Percentiles rank a stretch among this genome's conserved stretches.
phyloP scores from a whole-genome alignment of 2,113 vertebrate genomes.

The Tetrax tetrax region DNA sequence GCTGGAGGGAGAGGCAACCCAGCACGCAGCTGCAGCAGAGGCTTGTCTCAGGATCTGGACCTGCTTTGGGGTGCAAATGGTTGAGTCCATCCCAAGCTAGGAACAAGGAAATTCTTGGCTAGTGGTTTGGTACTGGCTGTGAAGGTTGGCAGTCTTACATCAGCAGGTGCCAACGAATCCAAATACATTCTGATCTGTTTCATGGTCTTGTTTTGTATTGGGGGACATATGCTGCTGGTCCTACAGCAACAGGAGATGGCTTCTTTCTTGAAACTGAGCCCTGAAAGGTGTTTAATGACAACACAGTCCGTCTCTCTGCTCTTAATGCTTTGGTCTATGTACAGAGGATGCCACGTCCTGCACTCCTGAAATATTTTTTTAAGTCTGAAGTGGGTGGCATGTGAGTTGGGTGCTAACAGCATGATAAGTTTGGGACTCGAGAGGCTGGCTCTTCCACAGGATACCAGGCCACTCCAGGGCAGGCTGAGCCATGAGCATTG shows the following conservation, averaged over 20 bases:
- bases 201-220: too few relatives aligned
- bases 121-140: not conserved
- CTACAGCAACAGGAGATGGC: not conserved
- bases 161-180: not conserved
- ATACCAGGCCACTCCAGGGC: fast-evolving
- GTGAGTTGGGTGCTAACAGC: not conserved
- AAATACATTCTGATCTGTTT: too few relatives aligned
- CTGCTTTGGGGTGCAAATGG: not conserved
- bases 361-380: not conserved
- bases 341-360: not conserved
- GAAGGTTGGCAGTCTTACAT: fast-evolving
- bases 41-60: not conserved
- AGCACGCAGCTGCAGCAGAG: not conserved
- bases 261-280: not conserved
- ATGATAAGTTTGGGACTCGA: not conserved
- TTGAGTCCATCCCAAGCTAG: not conserved
- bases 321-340: not conserved
- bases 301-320: not conserved
- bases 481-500: not conserved
- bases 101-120: not conserved
- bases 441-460: not conserved
- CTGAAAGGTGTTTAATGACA: not conserved
- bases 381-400: not conserved
- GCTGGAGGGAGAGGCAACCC: not conserved
- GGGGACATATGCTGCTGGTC: too few relatives aligned